Conservation (phyloP, 2,888 invertebrate genomes). For the Invenusta paracnida region DNA sequence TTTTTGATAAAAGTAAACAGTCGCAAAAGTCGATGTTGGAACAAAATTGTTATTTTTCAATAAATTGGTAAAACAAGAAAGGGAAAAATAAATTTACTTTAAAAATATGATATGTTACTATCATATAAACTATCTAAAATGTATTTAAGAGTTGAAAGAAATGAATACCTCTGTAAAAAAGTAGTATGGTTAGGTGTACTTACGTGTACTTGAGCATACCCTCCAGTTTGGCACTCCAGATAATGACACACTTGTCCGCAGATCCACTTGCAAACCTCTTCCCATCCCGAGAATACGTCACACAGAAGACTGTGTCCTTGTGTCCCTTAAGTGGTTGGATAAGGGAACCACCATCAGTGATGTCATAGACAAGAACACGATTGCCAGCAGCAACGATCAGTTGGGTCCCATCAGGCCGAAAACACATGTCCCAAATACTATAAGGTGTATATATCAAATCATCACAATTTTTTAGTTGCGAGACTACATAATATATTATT, state of each 20-base stretch:
- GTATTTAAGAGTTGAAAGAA: too few relatives aligned
- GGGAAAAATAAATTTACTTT: too few relatives aligned
- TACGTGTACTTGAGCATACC: constrained; percentile 90
- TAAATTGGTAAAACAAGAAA: too few relatives aligned
- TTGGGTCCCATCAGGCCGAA: constrained; percentile 88
- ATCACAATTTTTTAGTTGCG: too few relatives aligned
- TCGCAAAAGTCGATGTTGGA: too few relatives aligned
- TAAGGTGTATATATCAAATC: too few relatives aligned
- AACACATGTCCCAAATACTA: constrained; percentile 88
- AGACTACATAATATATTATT: too few relatives aligned
- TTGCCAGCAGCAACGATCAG: constrained; percentile 88
- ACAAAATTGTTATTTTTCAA: too few relatives aligned
- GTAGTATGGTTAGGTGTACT: constrained; percentile 56
- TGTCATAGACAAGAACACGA: constrained; percentile 88
- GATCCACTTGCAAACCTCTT: constrained; percentile 93
- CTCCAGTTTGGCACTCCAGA: constrained; percentile 82
- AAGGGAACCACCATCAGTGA: constrained; percentile 75
- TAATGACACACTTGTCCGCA: constrained; percentile 92
- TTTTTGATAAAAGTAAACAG: too few relatives aligned
- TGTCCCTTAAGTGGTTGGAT: constrained; percentile 87
- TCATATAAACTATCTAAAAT: too few relatives aligned
- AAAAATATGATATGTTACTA: too few relatives aligned
- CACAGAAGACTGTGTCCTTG: constrained; percentile 84
- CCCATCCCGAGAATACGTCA: constrained; percentile 85
- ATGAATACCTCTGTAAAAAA: not conserved